Base-by-base conservation (phyloP, 2,113 vertebrate genomes). In the Rhadina sibilatrix region DNA sequence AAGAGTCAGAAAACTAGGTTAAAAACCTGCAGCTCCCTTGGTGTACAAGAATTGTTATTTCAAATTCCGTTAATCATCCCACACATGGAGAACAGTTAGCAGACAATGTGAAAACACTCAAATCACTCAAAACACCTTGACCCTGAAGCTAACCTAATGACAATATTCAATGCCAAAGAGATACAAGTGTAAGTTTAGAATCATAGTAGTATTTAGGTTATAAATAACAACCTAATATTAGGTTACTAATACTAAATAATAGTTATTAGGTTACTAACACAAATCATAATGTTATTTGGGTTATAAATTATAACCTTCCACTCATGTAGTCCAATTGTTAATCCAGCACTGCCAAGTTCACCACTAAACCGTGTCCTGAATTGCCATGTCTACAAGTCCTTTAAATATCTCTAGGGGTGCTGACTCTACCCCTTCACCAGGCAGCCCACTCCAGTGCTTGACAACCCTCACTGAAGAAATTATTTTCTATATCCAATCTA, bases 291-390 rank as follows among this genome's bases (percentile, higher is more conserved):
- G 74, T n/a, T 23, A 40, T 12, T 83, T 50, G 46, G 46, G 46
- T 22, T 47, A 47, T 22, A 22, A 47, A 47, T 11, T 11, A 47
- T 47, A 22, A 47, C 46, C 9, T 71, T 44, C 57, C 61, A n/a
- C 44, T 59, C 20, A 64, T 30, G 1, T 3, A 49, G 38, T 77
- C n/a, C 21, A 52, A 47, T 4, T 0, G 0, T 15, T 76, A 33
- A 66, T 11, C 6, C 38, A 80, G 24, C 23, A 38, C 10, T 23
- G 19, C 18, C 30, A 75, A 28, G 8, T 52, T 25, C 16, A 47
- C 24, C 46, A 31, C 24, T 27, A 38, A 33, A n/a, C 24, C 38
- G 64, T 11, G 37, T n/a, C 28, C 22, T 33, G 15, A 60, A 66
- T 5, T 20, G 21, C 10, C 31, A 31, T 1, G 1, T 35, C 25